A percentile compares a stretch with the other conserved stretches of the same genome.
Evolutionary conservation across 2,888 invertebrate species (phyloP).

Genomic region (Augochlorella aurata): DNA sequence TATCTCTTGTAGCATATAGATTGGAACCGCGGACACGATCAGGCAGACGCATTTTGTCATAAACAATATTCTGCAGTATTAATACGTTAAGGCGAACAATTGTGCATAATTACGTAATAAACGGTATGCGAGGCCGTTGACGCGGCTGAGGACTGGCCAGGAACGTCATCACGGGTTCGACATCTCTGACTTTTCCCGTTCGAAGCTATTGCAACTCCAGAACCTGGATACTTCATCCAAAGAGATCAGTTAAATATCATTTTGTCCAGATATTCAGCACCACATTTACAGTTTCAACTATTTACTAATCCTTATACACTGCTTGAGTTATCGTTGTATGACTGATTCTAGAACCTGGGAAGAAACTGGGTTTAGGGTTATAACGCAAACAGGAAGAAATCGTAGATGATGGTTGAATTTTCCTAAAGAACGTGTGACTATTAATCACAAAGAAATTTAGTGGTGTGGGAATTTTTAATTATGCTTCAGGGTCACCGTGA

Average conservation of each 20-base stretch:
- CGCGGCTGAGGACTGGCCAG: constrained; percentile 42
- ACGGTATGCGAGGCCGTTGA: constrained; percentile 51
- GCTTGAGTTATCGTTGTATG: neutral
- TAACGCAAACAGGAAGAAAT: neutral
- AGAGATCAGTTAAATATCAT: neutral
- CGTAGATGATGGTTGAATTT: neutral
- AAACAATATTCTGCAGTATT: constrained; percentile 80
- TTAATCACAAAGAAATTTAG: neutral
- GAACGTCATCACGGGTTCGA: neutral
- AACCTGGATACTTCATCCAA: neutral
- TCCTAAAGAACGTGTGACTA: neutral
- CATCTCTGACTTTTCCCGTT: neutral
- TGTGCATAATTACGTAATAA: constrained; percentile 67
- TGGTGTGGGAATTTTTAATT: neutral
- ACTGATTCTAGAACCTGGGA: no score
- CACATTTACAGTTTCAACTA: neutral
- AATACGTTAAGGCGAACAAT: constrained; percentile 76
- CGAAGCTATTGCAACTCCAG: neutral
- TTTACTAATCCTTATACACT: neutral
- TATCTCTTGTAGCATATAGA: constrained; percentile 69
- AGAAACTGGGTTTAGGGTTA: neutral
- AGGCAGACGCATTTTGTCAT: constrained; percentile 67
- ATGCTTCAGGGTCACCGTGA: no score
- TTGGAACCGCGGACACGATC: constrained; percentile 33
- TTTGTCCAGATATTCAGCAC: no score